Percentiles rank a stretch among this genome's conserved stretches.
Conservation (phyloP, 2,888 invertebrate species). For the Exocentrus adspersus region DNA sequence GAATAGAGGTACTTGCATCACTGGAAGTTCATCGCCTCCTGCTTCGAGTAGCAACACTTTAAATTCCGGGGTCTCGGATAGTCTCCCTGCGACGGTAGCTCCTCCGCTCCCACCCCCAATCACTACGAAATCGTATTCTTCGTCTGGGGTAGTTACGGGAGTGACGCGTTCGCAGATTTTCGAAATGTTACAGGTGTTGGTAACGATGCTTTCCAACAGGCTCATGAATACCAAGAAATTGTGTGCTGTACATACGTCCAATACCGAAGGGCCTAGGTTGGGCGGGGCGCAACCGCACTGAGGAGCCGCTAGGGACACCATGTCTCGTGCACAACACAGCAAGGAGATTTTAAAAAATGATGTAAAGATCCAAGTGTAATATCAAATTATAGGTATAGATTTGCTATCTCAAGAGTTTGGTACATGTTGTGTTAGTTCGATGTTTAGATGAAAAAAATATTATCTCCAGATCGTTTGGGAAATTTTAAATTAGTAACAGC, state of each 20-base stretch:
- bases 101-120: constrained; percentile 74
- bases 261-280: constrained; percentile 68
- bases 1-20: constrained; percentile 65
- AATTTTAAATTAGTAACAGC: too few relatives aligned
- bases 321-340: too few relatives aligned
- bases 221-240: constrained; percentile 72
- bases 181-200: constrained; percentile 64
- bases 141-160: constrained; percentile 61
- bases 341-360: too few relatives aligned
- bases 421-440: too few relatives aligned
- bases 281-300: constrained; percentile 65
- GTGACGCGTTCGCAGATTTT: constrained; percentile 69
- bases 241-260: constrained; percentile 66
- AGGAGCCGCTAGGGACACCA: not conserved
- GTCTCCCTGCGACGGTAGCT: constrained; percentile 69
- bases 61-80: constrained; percentile 72
- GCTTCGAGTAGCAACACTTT: constrained; percentile 75
- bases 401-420: too few relatives aligned
- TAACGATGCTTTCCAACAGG: constrained; percentile 69
- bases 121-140: constrained; percentile 56
- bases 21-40: constrained; percentile 73
- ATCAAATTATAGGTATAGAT: too few relatives aligned
- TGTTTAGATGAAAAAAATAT: too few relatives aligned
- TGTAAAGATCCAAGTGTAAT: too few relatives aligned
- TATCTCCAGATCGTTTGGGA: too few relatives aligned